These are phyloP conservation scores for Aphodius sticticus DNA, from an alignment of 2,888 invertebrate genomes.

Conservation along the genomic window DNA sequence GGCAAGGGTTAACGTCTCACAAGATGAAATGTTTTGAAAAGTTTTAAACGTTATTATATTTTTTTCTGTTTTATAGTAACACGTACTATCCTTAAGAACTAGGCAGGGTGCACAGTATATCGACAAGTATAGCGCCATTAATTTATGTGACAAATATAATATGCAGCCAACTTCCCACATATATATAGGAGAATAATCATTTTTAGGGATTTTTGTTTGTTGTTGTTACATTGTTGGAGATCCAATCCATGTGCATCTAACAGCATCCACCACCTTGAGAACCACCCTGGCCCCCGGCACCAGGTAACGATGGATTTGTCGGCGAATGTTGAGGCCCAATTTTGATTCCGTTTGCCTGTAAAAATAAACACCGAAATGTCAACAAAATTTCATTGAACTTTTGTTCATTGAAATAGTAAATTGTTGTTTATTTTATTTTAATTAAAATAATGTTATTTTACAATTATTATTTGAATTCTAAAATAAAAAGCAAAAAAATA, in stretches of 20 bases:
- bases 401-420: too few relatives aligned
- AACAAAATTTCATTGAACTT: too few relatives aligned
- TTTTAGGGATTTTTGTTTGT: constrained; percentile 31
- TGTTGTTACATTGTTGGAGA: constrained; percentile 38
- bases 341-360: constrained; percentile 98
- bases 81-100: constrained; percentile 13
- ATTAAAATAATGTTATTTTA: too few relatives aligned
- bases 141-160: constrained; percentile 36
- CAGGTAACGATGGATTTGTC: constrained; percentile 80
- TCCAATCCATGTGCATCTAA: constrained; percentile 63
- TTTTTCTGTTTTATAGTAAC: constrained; percentile 14
- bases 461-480: too few relatives aligned
- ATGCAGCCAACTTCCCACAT: constrained; percentile 34
- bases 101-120: constrained; percentile 8
- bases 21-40: constrained; percentile 11
- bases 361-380: constrained; percentile 42
- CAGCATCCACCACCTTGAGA: constrained; percentile 92
- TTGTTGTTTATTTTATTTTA: too few relatives aligned
- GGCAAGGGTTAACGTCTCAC: neutral
- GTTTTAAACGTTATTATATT: constrained; percentile 17
- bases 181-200: constrained; percentile 33
- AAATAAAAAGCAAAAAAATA: too few relatives aligned
- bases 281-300: constrained; percentile 81
- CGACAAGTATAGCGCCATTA: constrained; percentile 33
- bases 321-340: constrained; percentile 99